These are phyloP conservation scores for Hirtodrosophila cameraria DNA, from an alignment of 2,888 invertebrate genomes.

Conservation along the genomic window DNA sequence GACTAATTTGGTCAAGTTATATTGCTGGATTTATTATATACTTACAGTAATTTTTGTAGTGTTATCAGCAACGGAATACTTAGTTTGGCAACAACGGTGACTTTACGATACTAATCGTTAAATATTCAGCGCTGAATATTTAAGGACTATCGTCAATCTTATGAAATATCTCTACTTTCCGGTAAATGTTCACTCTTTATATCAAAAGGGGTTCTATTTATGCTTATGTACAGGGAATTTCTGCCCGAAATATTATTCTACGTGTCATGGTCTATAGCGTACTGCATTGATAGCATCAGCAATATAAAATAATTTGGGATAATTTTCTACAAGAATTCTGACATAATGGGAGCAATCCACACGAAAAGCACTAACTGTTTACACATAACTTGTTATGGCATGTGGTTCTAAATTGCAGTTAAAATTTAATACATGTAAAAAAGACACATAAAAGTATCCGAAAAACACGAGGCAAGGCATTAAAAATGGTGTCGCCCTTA, in stretches of 20 bases:
- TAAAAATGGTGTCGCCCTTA: conserved; percentile 1
- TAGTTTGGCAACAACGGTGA: conserved; percentile 43
- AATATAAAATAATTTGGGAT: conserved; percentile 2
- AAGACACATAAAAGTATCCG: not conserved
- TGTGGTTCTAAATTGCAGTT: conserved; percentile 1
- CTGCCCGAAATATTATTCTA: conserved; percentile 10
- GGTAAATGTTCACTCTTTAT: conserved; percentile 83
- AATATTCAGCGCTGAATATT: conserved; percentile 69
- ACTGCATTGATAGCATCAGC: conserved; percentile 20
- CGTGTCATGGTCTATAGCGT: conserved; percentile 5
- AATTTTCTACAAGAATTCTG: conserved; percentile 3
- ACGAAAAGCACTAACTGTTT: conserved; percentile 14
- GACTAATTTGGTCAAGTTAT: conserved; percentile 7
- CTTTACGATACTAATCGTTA: conserved; percentile 62
- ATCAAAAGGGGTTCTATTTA: conserved; percentile 43
- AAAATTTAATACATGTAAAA: not conserved
- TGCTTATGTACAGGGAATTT: conserved; percentile 6
- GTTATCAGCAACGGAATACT: conserved; percentile 29
- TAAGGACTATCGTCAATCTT: conserved; percentile 62
- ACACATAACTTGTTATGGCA: conserved; percentile 3
- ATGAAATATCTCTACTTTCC: conserved; percentile 71
- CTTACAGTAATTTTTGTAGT: conserved; percentile 35
- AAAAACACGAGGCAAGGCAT: not conserved
- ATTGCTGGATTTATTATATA: conserved; percentile 30
- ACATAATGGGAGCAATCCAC: conserved; percentile 3